Base-by-base conservation (phyloP, 1,140 invertebrate species). In the Linepithema humile region DNA sequence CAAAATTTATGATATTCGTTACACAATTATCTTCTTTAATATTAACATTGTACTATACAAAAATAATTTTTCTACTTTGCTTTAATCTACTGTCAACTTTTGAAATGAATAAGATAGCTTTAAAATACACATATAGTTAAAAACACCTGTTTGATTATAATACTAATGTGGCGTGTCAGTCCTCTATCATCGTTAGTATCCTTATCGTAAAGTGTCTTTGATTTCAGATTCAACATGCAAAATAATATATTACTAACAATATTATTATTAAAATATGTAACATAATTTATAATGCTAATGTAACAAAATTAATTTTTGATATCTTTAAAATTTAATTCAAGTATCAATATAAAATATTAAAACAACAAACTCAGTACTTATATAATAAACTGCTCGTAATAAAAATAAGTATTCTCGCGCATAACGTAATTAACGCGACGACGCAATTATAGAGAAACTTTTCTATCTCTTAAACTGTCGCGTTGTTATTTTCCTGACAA, bases 371-470 rank as follows among this genome's bases (percentile, higher is more conserved):
- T 35, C n/a, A 35, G 23, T 57, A 55, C 23, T 73, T 40, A 23
- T 26, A 20, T 72, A n/a, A 69, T 69, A 70, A 32, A 32, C 6
- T 69, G 29, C 20, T 4, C 3, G 26, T 12, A 29, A 38, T 72
- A 55, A 72, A 55, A 35, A 53, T 38, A 53, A 53, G 55, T 38
- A 60, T 10, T 20, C 40, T 23, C 17, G 2, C 23, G 2, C n/a
- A n/a, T n/a, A 35, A 20, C 10, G 23, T 73, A 73, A 73, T 73
- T 73, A 82, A 48, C 23, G 20, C 2, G 29, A 73, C 15, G 12
- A 26, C 35, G n/a, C 20, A 55, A 67, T 78, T 67, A 26, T 29
- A 69, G 23, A 78, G 38, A 69, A 70, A 55, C 7, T 15, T 23
- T 70, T 70, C 26, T 23, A 20, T 80, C 32, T 69, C 35, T 65